Evolutionary conservation across 1,140 invertebrate genomes (phyloP), one percentile per base, ranked within the genome.

Genomic region (Ruditapes philippinarum): DNA sequence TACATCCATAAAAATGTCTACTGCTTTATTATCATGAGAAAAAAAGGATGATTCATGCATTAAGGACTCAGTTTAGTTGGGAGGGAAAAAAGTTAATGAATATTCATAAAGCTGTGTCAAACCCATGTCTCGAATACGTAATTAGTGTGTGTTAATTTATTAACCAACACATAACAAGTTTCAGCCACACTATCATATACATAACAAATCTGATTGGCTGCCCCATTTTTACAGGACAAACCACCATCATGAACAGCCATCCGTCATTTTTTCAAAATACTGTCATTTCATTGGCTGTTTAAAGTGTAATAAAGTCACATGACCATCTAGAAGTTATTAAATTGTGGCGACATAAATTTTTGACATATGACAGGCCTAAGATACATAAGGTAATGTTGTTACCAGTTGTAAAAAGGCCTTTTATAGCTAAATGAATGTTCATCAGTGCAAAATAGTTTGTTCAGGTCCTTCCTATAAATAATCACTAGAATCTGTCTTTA

Each of bases 391-490:
- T 54, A 78, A 78, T 78, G 74, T 51, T 49, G 31, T 12, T 14
- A 51, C 2, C 28, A 57, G 74, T 54, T 49, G 22, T 51, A 40
- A 36, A 22, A 54, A 36, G 28, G 22, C 40, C 25, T 78, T 78
- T 19, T 78, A 78, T 51, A 57, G 25, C 45, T 36, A 17, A 51
- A 49, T 31, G 40, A 5, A 76, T 76, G 73, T 76, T 49, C 1
- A 76, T 51, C 45, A 51, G 74, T 78, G 45, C 74, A 51, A 78
- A 78, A 57, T 57, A 78, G 49, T 78, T 78, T 49, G 45, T 78
- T 78, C 5, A 31, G 45, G 28, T 12, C 74, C n/a, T 31, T 0
- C 17, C 49, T 36, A 49, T 78, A 78, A 78, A 78, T 78, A 78
- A 54, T 33, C 7, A 22, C 28, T 78, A 28, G 36, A 36, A 36